Percentiles rank a stretch among this genome's conserved stretches.
Evolutionary conservation across 2,797 vertebrate species (phyloP).

Genomic region (Bovichtus variegatus): DNA sequence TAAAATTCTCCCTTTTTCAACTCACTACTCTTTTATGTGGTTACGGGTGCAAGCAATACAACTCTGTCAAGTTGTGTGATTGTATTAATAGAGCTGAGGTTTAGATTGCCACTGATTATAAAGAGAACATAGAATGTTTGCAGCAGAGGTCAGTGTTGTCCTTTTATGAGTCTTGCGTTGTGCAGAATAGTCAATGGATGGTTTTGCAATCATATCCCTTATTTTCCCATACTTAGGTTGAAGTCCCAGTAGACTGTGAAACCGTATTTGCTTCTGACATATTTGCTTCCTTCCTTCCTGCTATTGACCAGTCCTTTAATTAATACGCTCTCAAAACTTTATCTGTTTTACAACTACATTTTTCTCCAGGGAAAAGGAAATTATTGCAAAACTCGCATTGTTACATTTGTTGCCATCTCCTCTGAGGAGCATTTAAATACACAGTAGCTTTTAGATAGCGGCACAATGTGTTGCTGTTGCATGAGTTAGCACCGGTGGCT

Average conservation of each 20-base stretch:
- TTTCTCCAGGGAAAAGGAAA: slow-evolving; percentile 71
- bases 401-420: slow-evolving; percentile 74
- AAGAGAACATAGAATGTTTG: slow-evolving; percentile 52
- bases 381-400: slow-evolving; percentile 73
- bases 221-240: background rate
- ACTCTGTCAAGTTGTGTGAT: slow-evolving; percentile 36
- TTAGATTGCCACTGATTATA: slow-evolving; percentile 54
- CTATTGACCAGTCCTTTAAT: slow-evolving; percentile 58
- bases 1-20: slow-evolving; percentile 37
- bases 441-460: slow-evolving; percentile 68
- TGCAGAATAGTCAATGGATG: background rate
- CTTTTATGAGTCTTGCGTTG: background rate
- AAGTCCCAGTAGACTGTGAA: slow-evolving; percentile 9
- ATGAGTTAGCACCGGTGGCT: slow-evolving; percentile 63
- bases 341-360: slow-evolving; percentile 71
- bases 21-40: slow-evolving; percentile 55
- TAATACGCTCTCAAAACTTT: slow-evolving; percentile 44
- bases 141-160: background rate
- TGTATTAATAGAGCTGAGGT: slow-evolving; percentile 59
- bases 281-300: slow-evolving; percentile 26
- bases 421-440: slow-evolving; percentile 79
- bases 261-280: slow-evolving; percentile 38
- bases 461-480: slow-evolving; percentile 51
- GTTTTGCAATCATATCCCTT: slow-evolving; percentile 6
- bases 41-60: slow-evolving; percentile 33